Evolutionary conservation across 2,113 vertebrate species (phyloP), one percentile per base, ranked within the genome.

Genomic region (Gorsachius goisagi): DNA sequence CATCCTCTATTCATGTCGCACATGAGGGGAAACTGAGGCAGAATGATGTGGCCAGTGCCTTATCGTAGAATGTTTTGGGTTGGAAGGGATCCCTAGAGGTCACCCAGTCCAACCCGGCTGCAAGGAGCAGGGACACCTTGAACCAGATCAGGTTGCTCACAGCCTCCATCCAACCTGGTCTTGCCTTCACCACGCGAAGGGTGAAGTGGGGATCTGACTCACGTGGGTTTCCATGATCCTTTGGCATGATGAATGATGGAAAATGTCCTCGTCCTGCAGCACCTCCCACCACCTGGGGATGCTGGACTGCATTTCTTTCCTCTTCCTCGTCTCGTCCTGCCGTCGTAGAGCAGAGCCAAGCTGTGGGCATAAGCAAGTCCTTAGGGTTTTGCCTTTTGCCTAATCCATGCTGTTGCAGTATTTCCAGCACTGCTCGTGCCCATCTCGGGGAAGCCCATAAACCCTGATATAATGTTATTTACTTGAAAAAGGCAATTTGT

Each of bases 401-500:
- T 8, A 1, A 1, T n/a, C 19, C 44, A 58, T 63, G 74, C 89
- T 0, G 0, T 39, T 27, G 67, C 62, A 35, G 26, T 6, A 23
- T 59, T 91, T 74, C 14, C 63, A 71, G 95, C 5, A 2, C 72
- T 92, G 78, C 90, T 81, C 2, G 3, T 66, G 68, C 92, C 93
- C 67, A 3, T 66, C 68, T 45, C 67, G 5, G 85, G 62, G 60
- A 71, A 84, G 76, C 79, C 73, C 92, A 76, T 92, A 92, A 95
- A 92, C 60, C 49, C 90, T 85, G 88, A 15, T 59, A 2, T n/a
- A 75, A 94, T 89, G 93, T 93, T 49, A 93, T 79, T 95, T 95
- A 89, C 93, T 95, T 92, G 69, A 55, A 69, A 92, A 92, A 96
- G 94, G 92, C 90, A 86, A 86, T 96, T 96, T 93, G 86, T 92